Conservation (phyloP, 2,113 vertebrate genomes). For the Phalacrocorax carbo region DNA sequence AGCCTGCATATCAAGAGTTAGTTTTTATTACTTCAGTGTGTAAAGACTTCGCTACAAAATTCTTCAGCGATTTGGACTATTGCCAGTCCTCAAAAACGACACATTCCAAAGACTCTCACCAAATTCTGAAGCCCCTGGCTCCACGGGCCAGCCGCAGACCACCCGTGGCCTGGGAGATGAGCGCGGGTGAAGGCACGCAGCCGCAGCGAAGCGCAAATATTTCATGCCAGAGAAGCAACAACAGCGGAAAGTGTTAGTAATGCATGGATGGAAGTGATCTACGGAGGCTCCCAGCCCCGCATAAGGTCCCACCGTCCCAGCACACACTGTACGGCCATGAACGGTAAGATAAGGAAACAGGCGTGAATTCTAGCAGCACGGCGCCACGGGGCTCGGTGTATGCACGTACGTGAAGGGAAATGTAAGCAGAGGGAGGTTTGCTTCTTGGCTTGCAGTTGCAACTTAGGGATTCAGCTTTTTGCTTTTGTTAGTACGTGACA, state of each 20-base stretch:
- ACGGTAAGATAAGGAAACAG: background rate
- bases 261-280: background rate
- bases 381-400: background rate
- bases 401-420: background rate
- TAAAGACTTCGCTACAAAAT: background rate
- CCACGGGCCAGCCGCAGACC: background rate
- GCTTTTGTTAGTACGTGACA: rapidly evolving
- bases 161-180: background rate
- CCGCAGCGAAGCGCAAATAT: background rate
- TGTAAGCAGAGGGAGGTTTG: background rate
- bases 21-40: background rate
- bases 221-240: background rate
- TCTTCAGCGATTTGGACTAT: background rate
- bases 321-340: background rate
- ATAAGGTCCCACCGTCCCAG: background rate
- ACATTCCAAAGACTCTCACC: background rate
- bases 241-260: background rate
- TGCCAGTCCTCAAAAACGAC: background rate
- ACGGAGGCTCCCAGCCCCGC: background rate
- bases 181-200: background rate
- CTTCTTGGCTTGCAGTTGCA: background rate
- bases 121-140: background rate
- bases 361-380: background rate
- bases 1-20: background rate
- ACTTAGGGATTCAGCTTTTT: background rate